Evolutionary conservation across 2,797 vertebrate species (phyloP), one percentile per base, ranked within the genome.

Genomic region (Ctenopoma multispine): DNA sequence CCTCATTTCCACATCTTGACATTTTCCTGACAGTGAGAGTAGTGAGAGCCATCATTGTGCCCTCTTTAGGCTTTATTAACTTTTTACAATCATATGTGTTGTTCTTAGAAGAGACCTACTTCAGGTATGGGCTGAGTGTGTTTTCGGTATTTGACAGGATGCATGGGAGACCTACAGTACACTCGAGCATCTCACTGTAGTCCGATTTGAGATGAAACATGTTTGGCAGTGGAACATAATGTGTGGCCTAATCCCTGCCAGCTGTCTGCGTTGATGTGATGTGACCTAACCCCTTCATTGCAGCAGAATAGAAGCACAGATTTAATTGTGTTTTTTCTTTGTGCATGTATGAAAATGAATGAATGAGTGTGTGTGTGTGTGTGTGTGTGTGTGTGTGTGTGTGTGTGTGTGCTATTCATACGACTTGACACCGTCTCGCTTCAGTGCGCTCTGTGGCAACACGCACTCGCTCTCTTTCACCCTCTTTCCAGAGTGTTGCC

Each of bases 211-310:
- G 3, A 1, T 51, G 7, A 14, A 23, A 23, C n/a, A 1, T 4
- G 9, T 8, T 12, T 17, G 51, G 53, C 62, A n/a, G 44, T 4
- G n/a, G 29, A 5, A 31, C 29, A 7, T 14, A 10, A 49, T 29
- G 11, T 23, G 56, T 12, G 58, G 13, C 53, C 17, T 47, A n/a
- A 58, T 36, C n/a, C 8, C 8, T 46, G 64, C 13, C 44, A 63
- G 14, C 60, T 58, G 61, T 43, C 60, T 71, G 47, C 51, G 21
- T 41, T 31, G 44, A 14, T 24, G 12, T 60, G 58, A 47, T 47
- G 57, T 47, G 58, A 48, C 67, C 72, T 51, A 10, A 74, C 62
- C 58, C 21, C 21, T 13, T 69, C 63, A 49, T 64, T 54, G 63
- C 0, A 21, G 58, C 31, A 13, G n/a, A 71, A 31, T 0, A 23